A percentile compares a stretch with the other conserved stretches of the same genome.
These are phyloP conservation scores for Strigamia maritima DNA, from an alignment of 2,888 invertebrate species.

Conservation along the genomic window DNA sequence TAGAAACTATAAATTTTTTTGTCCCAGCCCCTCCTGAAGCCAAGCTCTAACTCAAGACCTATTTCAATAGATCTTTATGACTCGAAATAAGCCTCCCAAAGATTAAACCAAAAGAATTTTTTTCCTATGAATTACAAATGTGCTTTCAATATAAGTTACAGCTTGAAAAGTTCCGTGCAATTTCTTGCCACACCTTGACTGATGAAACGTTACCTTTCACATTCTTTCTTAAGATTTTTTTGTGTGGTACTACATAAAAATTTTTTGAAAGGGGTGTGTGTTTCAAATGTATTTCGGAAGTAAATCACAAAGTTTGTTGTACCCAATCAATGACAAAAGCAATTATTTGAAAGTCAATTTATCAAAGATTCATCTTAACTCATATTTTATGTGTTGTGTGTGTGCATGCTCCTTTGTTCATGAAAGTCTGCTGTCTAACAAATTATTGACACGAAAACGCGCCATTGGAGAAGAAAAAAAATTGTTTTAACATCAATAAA, in stretches of 20 bases:
- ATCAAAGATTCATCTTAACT: slow-evolving; percentile 10
- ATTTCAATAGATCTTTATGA: neutral
- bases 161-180: neutral
- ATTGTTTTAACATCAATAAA: neutral
- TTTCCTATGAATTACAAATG: neutral
- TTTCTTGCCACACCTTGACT: slow-evolving; percentile 5
- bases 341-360: neutral
- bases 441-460: slow-evolving; percentile 3
- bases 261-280: neutral
- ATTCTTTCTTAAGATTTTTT: neutral
- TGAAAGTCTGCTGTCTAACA: neutral
- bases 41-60: neutral
- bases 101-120: neutral
- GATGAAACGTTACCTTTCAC: slow-evolving; percentile 3
- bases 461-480: neutral
- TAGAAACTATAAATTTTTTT: slow-evolving; percentile 10
- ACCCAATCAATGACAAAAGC: neutral
- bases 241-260: neutral
- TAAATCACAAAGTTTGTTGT: slow-evolving; percentile 15
- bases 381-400: neutral
- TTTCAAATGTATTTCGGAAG: neutral
- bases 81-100: neutral
- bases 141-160: slow-evolving; percentile 10
- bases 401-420: neutral
- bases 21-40: neutral